Evolutionary conservation across 2,113 vertebrate genomes (phyloP).

Genomic region (Uropsilus gracilis): DNA sequence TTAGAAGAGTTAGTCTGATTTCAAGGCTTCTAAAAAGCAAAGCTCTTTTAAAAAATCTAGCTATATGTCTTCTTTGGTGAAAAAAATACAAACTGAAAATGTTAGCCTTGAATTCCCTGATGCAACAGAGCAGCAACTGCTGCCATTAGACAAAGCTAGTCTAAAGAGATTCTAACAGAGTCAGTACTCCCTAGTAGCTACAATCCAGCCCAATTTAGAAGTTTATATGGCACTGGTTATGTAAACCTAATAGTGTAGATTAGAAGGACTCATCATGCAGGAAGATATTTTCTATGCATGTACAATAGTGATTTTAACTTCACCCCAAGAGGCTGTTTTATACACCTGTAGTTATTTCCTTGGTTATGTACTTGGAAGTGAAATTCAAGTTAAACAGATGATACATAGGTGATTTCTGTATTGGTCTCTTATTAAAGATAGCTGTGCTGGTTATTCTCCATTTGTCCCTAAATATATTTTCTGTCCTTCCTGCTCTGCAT

Average conservation of each 20-base stretch:
- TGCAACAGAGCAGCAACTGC: not conserved
- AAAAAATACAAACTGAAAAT: not conserved
- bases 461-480: not conserved
- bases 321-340: not conserved
- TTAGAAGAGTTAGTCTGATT: not conserved
- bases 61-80: not conserved
- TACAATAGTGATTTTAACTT: not conserved
- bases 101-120: not conserved
- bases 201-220: not conserved
- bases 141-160: not conserved
- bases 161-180: not conserved
- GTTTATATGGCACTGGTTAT: not conserved
- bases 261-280: not conserved
- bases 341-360: not conserved
- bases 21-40: not conserved
- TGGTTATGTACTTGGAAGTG: not conserved
- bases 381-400: not conserved
- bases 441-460: not conserved
- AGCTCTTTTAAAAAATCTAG: not conserved
- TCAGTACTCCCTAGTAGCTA: not conserved
- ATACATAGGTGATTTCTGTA: not conserved
- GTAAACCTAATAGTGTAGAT: not conserved
- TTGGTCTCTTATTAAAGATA: not conserved
- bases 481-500: not conserved
- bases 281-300: not conserved